Evolutionary conservation across 2,113 vertebrate species (phyloP).

Genomic region (Thomomys bottae): DNA sequence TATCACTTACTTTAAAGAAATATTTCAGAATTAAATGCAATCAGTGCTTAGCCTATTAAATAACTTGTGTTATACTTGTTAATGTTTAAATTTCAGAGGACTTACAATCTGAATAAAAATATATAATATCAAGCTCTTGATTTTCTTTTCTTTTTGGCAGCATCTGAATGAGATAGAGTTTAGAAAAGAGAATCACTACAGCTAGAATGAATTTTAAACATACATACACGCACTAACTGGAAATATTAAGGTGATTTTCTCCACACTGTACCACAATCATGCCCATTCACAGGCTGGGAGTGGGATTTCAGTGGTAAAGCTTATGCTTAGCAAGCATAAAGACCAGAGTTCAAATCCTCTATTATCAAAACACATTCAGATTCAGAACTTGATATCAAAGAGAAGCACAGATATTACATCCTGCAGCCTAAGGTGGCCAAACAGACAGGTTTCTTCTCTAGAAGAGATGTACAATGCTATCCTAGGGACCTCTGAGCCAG

Average conservation of each 20-base stretch:
- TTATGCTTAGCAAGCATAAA: too few species aligned
- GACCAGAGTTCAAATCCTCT: too few species aligned
- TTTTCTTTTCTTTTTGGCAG: neutral
- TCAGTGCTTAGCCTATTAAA: neutral
- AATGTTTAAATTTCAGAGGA: neutral
- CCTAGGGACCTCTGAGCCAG: rapidly evolving
- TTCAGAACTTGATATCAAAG: neutral
- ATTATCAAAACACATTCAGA: neutral
- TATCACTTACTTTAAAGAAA: neutral
- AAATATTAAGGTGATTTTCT: neutral
- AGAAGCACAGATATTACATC: neutral
- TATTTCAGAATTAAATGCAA: constrained; percentile 10
- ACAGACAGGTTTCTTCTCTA: neutral
- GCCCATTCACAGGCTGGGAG: too few species aligned
- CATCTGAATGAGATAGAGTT: neutral
- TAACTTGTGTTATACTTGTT: neutral
- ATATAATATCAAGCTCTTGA: neutral
- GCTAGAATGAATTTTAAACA: neutral
- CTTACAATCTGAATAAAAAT: constrained; percentile 12
- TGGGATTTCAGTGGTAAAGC: too few species aligned
- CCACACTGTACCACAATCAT: too few species aligned
- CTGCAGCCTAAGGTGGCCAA: neutral
- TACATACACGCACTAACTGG: neutral
- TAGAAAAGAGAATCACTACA: neutral
- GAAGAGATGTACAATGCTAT: rapidly evolving